Conservation (phyloP, 53 echinoderm and acorn worm species). For the Paelopatides confundens region DNA sequence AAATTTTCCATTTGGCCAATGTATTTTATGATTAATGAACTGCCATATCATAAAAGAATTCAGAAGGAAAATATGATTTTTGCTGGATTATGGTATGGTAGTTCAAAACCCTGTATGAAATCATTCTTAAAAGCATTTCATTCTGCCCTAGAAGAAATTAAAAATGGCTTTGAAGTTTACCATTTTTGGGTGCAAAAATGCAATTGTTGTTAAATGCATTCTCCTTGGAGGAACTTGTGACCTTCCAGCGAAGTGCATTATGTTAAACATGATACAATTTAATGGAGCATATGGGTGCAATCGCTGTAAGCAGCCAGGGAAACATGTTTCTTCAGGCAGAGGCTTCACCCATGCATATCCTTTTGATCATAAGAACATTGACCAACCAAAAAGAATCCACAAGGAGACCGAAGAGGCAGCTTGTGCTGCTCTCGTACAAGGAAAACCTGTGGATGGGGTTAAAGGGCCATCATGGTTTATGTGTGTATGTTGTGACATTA, state of each 20-base stretch:
- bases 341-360: slow-evolving; percentile 22
- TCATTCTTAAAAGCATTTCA: slow-evolving; percentile 19
- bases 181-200: not conserved
- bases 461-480: slow-evolving; percentile 38
- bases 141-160: not conserved
- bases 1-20: slow-evolving; percentile 6
- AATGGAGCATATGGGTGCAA: slow-evolving; percentile 31
- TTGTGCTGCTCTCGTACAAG: not conserved
- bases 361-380: not conserved
- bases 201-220: not conserved
- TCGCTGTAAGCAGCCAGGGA: not conserved
- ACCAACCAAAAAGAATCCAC: not conserved
- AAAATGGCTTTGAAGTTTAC: not conserved
- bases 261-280: not conserved
- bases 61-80: slow-evolving; percentile 14
- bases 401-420: not conserved
- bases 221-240: not conserved
- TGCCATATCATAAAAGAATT: not conserved
- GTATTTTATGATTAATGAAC: slow-evolving; percentile 23
- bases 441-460: not conserved
- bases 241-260: not conserved
- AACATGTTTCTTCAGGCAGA: slow-evolving; percentile 9
- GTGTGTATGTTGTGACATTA: slow-evolving; percentile 7
- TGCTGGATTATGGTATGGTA: slow-evolving; percentile 10
- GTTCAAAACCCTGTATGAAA: not conserved